Evolutionary conservation across 2,888 invertebrate species (phyloP), one percentile per base, ranked within the genome.

Genomic region (Caenorhabditis angaria): DNA sequence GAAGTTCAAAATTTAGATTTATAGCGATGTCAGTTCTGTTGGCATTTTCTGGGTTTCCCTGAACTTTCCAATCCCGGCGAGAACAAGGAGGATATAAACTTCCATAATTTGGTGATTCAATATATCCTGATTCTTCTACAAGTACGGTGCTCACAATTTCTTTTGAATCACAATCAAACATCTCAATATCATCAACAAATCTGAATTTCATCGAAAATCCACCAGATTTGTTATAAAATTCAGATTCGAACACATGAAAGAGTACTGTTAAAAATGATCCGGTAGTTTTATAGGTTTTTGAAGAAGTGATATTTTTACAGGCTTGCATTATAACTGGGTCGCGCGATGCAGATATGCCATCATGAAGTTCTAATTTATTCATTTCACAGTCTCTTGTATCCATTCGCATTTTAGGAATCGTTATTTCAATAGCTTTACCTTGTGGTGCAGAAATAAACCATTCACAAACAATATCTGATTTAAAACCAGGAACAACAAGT

Each of bases 51-150:
- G n/a, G n/a, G n/a, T n/a, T n/a, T n/a, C n/a, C n/a, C n/a, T n/a
- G n/a, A n/a, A n/a, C n/a, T n/a, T n/a, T n/a, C n/a, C n/a, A n/a
- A n/a, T n/a, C n/a, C n/a, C n/a, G n/a, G n/a, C n/a, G n/a, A n/a
- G n/a, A n/a, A n/a, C n/a, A n/a, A n/a, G 85, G 85, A 4, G 88
- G 88, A 78, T 89, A 89, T 50, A 78, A 56, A 32, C 78, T 72
- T 8, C 78, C 81, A 51, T 69, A 84, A 66, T 84, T 83, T 0
- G 86, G 85, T 10, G 84, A 78, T 56, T 81, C 67, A 29, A 85
- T 81, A 14, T 61, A 54, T 35, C 85, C 85, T n/a, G n/a, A n/a
- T n/a, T n/a, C n/a, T n/a, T n/a, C n/a, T n/a, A n/a, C n/a, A n/a
- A n/a, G n/a, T n/a, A 77, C 29, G 12, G 69, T 70, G 8, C 65